These are phyloP conservation scores for Haemorhous mexicanus DNA, from an alignment of 2,113 vertebrate species.

Conservation along the genomic window DNA sequence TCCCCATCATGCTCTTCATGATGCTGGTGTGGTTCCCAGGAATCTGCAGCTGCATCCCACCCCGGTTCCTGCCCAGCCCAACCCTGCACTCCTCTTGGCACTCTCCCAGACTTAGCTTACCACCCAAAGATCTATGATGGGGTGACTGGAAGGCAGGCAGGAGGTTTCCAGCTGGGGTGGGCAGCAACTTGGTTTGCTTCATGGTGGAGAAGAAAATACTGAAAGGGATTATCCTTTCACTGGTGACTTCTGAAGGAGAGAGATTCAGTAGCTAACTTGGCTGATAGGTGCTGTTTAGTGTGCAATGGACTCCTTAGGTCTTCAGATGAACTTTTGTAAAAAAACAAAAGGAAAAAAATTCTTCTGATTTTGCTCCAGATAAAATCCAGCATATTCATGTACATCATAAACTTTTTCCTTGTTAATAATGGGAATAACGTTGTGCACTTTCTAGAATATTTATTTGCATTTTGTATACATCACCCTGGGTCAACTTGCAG, in stretches of 20 bases:
- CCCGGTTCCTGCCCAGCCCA: accelerated
- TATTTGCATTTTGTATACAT: accelerated
- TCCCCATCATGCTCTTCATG: accelerated
- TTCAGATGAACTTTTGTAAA: background rate
- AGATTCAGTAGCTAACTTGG: background rate
- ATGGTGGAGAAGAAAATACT: background rate
- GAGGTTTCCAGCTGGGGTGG: background rate
- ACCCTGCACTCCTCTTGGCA: background rate
- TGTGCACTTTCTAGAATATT: background rate
- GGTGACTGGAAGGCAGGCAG: background rate
- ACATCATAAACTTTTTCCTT: background rate
- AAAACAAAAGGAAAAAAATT: background rate
- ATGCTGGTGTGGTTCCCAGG: accelerated
- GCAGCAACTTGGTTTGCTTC: background rate
- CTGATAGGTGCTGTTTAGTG: background rate
- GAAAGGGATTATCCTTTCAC: background rate
- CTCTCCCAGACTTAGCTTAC: background rate
- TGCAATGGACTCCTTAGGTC: background rate
- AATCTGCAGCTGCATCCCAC: background rate
- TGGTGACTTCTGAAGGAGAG: background rate
- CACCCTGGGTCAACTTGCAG: background rate
- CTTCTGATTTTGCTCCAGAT: background rate
- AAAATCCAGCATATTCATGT: background rate
- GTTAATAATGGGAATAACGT: background rate
- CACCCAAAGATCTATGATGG: accelerated